These are phyloP conservation scores for Hippocampus kuda DNA, from an alignment of 2,797 vertebrate genomes.

Conservation along the genomic window DNA sequence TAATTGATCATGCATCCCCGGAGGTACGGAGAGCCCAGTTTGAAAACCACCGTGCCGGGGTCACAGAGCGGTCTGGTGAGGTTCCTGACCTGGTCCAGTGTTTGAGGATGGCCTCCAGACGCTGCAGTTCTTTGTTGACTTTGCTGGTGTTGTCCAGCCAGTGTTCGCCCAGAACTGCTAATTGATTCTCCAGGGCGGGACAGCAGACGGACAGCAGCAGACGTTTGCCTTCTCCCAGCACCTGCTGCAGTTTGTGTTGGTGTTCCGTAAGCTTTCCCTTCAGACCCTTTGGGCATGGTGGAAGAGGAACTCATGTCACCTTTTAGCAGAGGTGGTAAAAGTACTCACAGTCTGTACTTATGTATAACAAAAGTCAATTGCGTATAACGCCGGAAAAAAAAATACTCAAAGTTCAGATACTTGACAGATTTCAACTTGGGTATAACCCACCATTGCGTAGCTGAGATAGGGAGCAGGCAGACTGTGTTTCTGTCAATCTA, in stretches of 20 bases:
- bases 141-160: constrained; percentile 82
- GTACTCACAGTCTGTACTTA: neutral
- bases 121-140: constrained; percentile 84
- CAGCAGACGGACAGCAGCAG: constrained; percentile 81
- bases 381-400: neutral
- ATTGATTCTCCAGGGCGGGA: constrained; percentile 78
- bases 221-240: constrained; percentile 85
- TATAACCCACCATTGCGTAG: neutral
- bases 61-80: neutral
- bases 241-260: constrained; percentile 86
- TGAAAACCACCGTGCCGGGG: too few species aligned
- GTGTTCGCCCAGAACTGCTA: constrained; percentile 80
- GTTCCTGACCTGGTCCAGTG: constrained; percentile 87
- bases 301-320: neutral
- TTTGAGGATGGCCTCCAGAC: constrained; percentile 85
- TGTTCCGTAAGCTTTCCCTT: constrained; percentile 77
- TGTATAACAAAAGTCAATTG: neutral
- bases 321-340: neutral
- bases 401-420: too few species aligned
- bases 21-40: too few species aligned
- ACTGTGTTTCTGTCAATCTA: neutral
- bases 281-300: constrained; percentile 64
- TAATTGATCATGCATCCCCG: too few species aligned
- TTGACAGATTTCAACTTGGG: neutral
- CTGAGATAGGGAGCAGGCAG: neutral